Evolutionary conservation across 2,888 invertebrate genomes (phyloP).

Genomic region (Callyntrura sp.): DNA sequence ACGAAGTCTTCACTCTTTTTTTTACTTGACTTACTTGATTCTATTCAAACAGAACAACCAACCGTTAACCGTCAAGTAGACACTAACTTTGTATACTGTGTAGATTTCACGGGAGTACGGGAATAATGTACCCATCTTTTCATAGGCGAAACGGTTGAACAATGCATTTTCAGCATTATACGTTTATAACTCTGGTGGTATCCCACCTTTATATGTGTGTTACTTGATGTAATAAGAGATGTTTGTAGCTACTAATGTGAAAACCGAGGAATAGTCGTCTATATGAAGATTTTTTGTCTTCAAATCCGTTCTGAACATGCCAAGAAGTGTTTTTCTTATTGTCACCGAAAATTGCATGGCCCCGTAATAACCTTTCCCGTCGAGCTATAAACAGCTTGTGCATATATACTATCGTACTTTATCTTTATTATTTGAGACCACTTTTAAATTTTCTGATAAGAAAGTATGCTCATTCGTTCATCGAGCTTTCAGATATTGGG

Average conservation of each 20-base stretch:
- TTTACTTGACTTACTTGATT: conserved; percentile 34
- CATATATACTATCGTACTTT: too few species aligned
- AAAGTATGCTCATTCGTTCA: too few species aligned
- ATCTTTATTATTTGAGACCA: conserved; percentile 40
- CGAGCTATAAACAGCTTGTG: conserved; percentile 10
- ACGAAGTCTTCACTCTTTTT: background rate
- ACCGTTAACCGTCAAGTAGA: too few species aligned
- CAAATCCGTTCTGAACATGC: conserved; percentile 56
- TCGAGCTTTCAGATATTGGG: background rate
- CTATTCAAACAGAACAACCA: conserved; percentile 34
- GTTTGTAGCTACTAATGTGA: background rate
- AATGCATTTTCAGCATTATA: conserved; percentile 42
- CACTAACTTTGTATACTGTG: too few species aligned
- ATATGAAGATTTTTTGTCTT: conserved; percentile 19
- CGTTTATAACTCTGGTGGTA: conserved; percentile 50
- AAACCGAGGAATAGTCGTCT: background rate
- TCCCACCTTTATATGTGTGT: conserved; percentile 40
- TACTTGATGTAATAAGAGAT: background rate
- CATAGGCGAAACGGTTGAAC: too few species aligned
- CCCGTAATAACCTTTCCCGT: background rate
- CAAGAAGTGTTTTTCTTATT: conserved; percentile 48
- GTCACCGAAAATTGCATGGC: conserved; percentile 41
- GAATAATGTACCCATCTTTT: too few species aligned
- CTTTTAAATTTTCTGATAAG: conserved; percentile 41
- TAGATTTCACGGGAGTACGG: too few species aligned